Conservation (phyloP, 2,113 vertebrate genomes). For the Formicarius rufipectus region DNA sequence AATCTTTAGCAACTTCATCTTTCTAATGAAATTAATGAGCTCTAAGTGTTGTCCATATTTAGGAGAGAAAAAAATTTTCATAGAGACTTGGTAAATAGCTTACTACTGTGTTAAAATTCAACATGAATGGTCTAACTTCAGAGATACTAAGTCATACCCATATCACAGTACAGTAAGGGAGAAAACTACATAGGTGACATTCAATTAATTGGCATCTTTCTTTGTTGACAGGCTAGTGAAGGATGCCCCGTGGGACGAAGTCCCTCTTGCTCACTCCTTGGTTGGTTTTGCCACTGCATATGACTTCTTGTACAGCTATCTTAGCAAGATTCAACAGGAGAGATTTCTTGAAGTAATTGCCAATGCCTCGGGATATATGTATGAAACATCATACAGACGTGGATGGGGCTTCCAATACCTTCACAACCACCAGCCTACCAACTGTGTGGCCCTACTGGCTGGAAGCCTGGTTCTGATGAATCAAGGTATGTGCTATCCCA, state of each 20-base stretch:
- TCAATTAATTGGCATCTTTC: neutral
- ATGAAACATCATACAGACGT: constrained; percentile 90
- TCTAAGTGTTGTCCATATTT: neutral
- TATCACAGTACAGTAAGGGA: neutral
- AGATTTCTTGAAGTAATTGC: constrained; percentile 95
- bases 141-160: neutral
- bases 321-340: constrained; percentile 91
- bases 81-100: neutral
- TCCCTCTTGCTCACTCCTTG: constrained; percentile 94
- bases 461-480: constrained; percentile 95
- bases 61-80: neutral
- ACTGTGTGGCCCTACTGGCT: constrained; percentile 95
- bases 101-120: neutral
- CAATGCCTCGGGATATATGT: constrained; percentile 92
- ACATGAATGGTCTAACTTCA: neutral
- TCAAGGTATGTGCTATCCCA: constrained; percentile 82
- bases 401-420: constrained; percentile 99
- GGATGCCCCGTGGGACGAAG: constrained; percentile 97
- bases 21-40: neutral
- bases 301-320: constrained; percentile 91
- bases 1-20: neutral
- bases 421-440: constrained; percentile 98
- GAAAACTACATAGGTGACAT: neutral
- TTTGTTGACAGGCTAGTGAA: constrained; percentile 89
- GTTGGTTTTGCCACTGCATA: constrained; percentile 97